These are phyloP conservation scores for Eremobia ochroleuca DNA, from an alignment of 2,888 invertebrate genomes.

Conservation along the genomic window DNA sequence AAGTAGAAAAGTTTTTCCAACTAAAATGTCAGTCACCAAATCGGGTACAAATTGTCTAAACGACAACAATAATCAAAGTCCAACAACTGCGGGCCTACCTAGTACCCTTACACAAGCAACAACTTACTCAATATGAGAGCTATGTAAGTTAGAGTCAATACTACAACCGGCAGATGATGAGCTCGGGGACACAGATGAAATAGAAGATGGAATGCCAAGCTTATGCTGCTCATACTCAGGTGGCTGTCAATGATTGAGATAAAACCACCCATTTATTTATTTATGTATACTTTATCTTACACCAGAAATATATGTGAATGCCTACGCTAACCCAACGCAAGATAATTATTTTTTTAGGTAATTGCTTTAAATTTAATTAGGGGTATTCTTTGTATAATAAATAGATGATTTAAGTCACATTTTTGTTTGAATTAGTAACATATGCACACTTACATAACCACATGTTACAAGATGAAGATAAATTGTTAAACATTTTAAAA, in stretches of 20 bases:
- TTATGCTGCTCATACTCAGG: neutral
- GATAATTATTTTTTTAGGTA: no score
- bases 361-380: no score
- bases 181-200: constrained; percentile 27
- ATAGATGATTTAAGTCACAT: neutral
- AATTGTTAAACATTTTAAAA: no score
- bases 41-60: constrained; percentile 7
- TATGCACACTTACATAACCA: no score
- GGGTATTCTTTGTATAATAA: no score
- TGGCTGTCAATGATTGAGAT: neutral
- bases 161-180: constrained; percentile 58
- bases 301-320: neutral
- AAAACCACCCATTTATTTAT: no score
- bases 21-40: neutral
- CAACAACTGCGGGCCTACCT: constrained; percentile 22
- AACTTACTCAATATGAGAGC: constrained; percentile 68
- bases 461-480: no score
- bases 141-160: constrained; percentile 69
- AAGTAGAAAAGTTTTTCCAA: neutral
- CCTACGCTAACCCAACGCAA: neutral
- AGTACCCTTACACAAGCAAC: constrained; percentile 52
- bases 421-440: neutral
- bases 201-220: constrained; percentile 10
- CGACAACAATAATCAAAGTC: constrained; percentile 41
- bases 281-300: no score